These are phyloP conservation scores for Eupithecia centaureata DNA, from an alignment of 2,888 invertebrate species.

Conservation along the genomic window DNA sequence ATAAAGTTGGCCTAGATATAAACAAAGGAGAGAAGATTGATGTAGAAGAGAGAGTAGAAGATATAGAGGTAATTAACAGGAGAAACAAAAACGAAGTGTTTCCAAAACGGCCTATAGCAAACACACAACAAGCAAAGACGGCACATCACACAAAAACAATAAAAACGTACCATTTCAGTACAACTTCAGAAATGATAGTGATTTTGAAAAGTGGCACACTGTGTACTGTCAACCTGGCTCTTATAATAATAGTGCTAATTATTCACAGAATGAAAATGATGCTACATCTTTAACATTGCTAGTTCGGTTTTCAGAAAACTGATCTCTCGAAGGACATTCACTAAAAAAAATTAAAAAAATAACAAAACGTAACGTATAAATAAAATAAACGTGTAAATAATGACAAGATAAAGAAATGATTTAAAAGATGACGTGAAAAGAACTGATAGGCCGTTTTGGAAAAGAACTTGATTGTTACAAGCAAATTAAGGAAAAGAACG, in stretches of 20 bases:
- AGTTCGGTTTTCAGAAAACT: constrained; percentile 77
- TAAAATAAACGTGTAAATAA: constrained; percentile 64
- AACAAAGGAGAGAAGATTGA: constrained; percentile 54
- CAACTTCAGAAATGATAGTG: constrained; percentile 65
- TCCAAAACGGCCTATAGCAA: constrained; percentile 84
- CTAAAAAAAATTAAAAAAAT: constrained; percentile 64
- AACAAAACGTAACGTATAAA: constrained; percentile 48
- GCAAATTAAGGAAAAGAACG: constrained; percentile 72
- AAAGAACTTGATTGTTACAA: constrained; percentile 76
- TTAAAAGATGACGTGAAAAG: constrained; percentile 73
- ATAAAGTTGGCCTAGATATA: constrained; percentile 40
- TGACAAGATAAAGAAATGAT: constrained; percentile 71
- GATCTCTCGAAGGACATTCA: constrained; percentile 84
- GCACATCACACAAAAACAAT: constrained; percentile 76
- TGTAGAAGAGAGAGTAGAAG: constrained; percentile 68
- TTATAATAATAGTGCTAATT: constrained; percentile 66
- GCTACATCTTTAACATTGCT: constrained; percentile 63
- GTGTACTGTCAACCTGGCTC: constrained; percentile 67
- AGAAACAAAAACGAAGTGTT: constrained; percentile 66
- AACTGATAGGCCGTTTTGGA: constrained; percentile 85
- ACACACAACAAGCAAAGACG: constrained; percentile 82
- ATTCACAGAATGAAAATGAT: constrained; percentile 69
- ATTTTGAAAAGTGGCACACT: constrained; percentile 66
- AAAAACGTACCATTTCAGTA: constrained; percentile 69
- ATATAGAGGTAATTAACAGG: constrained; percentile 58